phyloP scores from a whole-genome alignment of 2,113 vertebrate species.

The Heterochromis multidens region DNA sequence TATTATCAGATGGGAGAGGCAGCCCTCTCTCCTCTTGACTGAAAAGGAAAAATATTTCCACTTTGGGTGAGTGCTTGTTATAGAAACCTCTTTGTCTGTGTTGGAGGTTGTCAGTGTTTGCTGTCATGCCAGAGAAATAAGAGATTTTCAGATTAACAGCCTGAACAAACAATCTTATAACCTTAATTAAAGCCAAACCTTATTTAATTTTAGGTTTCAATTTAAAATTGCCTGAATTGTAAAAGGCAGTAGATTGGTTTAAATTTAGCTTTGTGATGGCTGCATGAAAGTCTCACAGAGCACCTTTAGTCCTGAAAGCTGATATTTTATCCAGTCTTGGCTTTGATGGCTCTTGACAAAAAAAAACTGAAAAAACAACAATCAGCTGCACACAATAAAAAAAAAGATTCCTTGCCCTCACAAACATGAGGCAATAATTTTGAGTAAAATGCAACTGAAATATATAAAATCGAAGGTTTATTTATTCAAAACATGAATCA shows the following conservation, averaged over 20 bases:
- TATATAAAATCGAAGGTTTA: too few relatives aligned
- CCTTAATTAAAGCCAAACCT: background rate
- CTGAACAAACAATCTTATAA: background rate
- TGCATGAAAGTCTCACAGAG: background rate
- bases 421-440: too few relatives aligned
- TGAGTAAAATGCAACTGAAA: too few relatives aligned
- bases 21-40: background rate
- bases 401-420: too few relatives aligned
- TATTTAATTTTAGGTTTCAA: background rate
- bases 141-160: background rate
- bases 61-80: background rate
- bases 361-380: too few relatives aligned
- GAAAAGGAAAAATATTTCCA: slow-evolving; percentile 2
- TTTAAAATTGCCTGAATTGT: background rate
- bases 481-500: too few relatives aligned
- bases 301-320: background rate
- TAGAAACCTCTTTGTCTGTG: background rate
- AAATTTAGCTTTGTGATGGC: background rate
- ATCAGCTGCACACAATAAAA: background rate
- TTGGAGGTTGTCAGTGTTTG: background rate
- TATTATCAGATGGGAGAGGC: background rate
- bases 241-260: background rate
- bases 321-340: background rate
- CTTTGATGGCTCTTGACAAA: background rate
- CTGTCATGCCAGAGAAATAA: background rate